Evolutionary conservation across 2,888 invertebrate genomes (phyloP).

Genomic region (Acronicta alni): DNA sequence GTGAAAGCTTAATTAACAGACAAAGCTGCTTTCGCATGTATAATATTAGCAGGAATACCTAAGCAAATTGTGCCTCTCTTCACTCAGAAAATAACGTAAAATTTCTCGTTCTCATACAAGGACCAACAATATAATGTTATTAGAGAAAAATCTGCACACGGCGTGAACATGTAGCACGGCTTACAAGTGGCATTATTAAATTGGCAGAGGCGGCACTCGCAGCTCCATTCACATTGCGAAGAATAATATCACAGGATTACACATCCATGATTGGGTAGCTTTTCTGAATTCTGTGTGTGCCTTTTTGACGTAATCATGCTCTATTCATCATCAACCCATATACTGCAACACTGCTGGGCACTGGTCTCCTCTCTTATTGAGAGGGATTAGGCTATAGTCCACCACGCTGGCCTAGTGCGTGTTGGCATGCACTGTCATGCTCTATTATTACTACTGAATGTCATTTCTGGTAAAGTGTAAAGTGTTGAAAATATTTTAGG

Average conservation of each 20-base stretch:
- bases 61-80: constrained; percentile 35
- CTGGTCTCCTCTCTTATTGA: too few relatives aligned
- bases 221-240: constrained; percentile 68
- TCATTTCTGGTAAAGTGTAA: too few relatives aligned
- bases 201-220: constrained; percentile 70
- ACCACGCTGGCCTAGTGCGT: too few relatives aligned
- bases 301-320: not conserved
- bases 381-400: too few relatives aligned
- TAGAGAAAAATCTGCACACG: constrained; percentile 66
- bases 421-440: too few relatives aligned
- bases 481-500: too few relatives aligned
- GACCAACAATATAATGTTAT: constrained; percentile 65
- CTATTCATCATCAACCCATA: too few relatives aligned
- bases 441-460: too few relatives aligned
- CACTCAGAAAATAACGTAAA: constrained; percentile 27
- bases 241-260: constrained; percentile 68
- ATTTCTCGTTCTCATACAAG: constrained; percentile 31
- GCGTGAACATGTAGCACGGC: constrained; percentile 63
- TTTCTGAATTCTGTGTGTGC: not conserved
- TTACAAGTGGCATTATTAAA: constrained; percentile 80
- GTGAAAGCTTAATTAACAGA: too few relatives aligned
- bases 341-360: too few relatives aligned
- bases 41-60: too few relatives aligned
- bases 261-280: constrained; percentile 14
- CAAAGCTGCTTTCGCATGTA: too few relatives aligned